These are phyloP conservation scores for Listrodromus nycthemerus DNA, from an alignment of 2,888 invertebrate species.

Conservation along the genomic window DNA sequence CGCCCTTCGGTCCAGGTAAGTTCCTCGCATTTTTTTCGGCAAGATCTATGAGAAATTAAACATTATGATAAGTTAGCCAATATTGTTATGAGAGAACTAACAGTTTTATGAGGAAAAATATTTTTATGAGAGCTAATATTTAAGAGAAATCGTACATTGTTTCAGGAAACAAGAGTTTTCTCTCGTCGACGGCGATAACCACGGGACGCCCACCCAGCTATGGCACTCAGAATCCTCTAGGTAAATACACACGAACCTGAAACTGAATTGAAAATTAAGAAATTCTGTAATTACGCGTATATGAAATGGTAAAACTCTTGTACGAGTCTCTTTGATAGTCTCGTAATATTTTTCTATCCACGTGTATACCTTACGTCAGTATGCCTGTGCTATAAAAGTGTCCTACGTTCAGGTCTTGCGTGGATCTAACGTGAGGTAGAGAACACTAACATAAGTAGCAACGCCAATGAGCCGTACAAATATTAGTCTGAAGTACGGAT, in stretches of 20 bases:
- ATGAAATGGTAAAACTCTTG: constrained; percentile 36
- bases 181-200: constrained; percentile 78
- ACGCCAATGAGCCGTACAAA: constrained; percentile 64
- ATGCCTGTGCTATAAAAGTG: constrained; percentile 71
- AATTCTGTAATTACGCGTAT: constrained; percentile 27
- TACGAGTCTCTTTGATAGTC: constrained; percentile 33
- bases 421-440: constrained; percentile 83
- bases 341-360: constrained; percentile 53
- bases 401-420: constrained; percentile 81
- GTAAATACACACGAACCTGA: constrained; percentile 73
- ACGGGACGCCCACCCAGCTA: constrained; percentile 77
- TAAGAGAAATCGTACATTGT: constrained; percentile 33
- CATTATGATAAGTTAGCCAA: too few relatives aligned
- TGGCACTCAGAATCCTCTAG: constrained; percentile 81
- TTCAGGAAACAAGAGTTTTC: constrained; percentile 80
- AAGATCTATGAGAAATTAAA: too few relatives aligned
- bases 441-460: constrained; percentile 76
- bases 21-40: background rate
- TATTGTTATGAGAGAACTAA: too few relatives aligned
- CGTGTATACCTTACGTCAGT: constrained; percentile 58
- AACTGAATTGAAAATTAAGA: constrained; percentile 30
- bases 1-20: constrained; percentile 86
- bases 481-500: constrained; percentile 49
- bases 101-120: background rate
- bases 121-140: background rate